Evolutionary conservation across 2,888 invertebrate genomes (phyloP), one percentile per base, ranked within the genome.

Genomic region (Tetragonula carbonaria): DNA sequence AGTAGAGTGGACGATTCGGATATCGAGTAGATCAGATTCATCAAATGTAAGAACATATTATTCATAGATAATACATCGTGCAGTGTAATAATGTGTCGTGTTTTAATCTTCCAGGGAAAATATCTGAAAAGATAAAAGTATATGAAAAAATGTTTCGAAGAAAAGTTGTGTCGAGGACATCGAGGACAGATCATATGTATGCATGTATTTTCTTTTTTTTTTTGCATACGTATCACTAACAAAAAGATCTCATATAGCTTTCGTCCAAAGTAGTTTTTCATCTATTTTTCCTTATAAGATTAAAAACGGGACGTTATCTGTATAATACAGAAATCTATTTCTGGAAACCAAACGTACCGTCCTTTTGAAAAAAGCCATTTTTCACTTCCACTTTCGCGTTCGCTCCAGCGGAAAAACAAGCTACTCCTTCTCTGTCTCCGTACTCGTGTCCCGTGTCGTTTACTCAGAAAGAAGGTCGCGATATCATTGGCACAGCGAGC

Each of bases 401-500:
- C 38, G 38, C 38, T 38, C 38, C 38, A 38, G 6, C 38, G 38
- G 38, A 6, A 50, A 50, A 59, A 73, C 18, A 53, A 71, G 21
- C 33, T n/a, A 33, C 16, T 71, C 8, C 45, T 45, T 45, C 0
- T n/a, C 28, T 18, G 23, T 63, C 38, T 65, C 16, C 4, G 1
- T 21, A 21, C 14, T 38, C n/a, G 18, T n/a, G 16, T 53, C 23
- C 13, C 18, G 13, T 38, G 51, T 18, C 51, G 16, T 78, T 28
- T 18, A 11, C 1, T 18, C 5, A 2, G 38, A 28, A 55, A 76
- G 65, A 53, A 65, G 75, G 70, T 63, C 57, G 33, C 55, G 67
- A 62, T 80, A 74, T 73, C 75, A 53, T 59, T 18, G 33, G 59
- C 33, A 55, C 28, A 33, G 23, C 14, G 51, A 68, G 63, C 45